These are phyloP conservation scores for Eugnorisma glareosa DNA, from an alignment of 2,888 invertebrate genomes.

Conservation along the genomic window DNA sequence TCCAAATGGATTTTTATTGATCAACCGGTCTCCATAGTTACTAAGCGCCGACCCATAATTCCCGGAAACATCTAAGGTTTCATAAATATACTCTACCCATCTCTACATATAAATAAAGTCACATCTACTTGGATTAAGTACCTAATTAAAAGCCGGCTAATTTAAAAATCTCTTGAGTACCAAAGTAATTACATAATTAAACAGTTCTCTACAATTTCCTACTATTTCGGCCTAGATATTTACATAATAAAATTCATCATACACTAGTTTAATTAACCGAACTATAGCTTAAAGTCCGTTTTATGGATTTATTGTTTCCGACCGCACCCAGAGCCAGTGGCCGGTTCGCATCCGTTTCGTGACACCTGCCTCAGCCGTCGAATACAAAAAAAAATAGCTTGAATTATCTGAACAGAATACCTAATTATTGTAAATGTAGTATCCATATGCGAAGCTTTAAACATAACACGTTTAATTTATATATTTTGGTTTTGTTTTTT, in stretches of 20 bases:
- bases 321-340: constrained; percentile 65
- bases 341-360: constrained; percentile 71
- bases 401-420: constrained; percentile 41
- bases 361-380: constrained; percentile 73
- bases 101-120: constrained; percentile 8
- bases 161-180: constrained; percentile 1
- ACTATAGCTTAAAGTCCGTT: constrained; percentile 62
- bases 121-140: not conserved
- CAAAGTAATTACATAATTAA: constrained; percentile 28
- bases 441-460: constrained; percentile 13
- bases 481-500: not conserved
- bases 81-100: constrained; percentile 16
- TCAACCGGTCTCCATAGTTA: constrained; percentile 45
- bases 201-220: constrained; percentile 21
- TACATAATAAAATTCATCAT: constrained; percentile 46
- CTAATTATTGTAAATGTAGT: constrained; percentile 36
- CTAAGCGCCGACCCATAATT: constrained; percentile 8
- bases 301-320: constrained; percentile 77
- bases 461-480: constrained; percentile 7
- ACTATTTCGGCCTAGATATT: constrained; percentile 34
- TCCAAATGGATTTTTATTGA: constrained; percentile 43
- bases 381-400: constrained; percentile 36
- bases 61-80: constrained; percentile 15
- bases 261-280: constrained; percentile 66
- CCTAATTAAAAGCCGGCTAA: not conserved